Evolutionary conservation across 2,113 vertebrate genomes (phyloP), one percentile per base, ranked within the genome.

Genomic region (Ariopsis seemanni): DNA sequence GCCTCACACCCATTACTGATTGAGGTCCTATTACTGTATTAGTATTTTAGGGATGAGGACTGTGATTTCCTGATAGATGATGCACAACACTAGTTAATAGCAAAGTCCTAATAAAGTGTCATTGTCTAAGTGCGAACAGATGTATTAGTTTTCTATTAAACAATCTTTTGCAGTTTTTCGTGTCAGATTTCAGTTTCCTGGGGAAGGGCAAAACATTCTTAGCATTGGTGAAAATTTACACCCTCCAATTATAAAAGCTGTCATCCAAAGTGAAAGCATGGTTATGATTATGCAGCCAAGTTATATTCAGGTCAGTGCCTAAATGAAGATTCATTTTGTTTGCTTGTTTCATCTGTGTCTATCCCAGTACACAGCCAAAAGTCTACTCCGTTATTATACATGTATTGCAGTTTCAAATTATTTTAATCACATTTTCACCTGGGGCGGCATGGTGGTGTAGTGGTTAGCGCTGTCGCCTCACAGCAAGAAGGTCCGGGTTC

Each of bases 91-190:
- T 77, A 58, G 50, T 74, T 83, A 8, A 67, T 77, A n/a, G 65
- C 20, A 72, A 75, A 86, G 7, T 48, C 55, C 58, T 34, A 22
- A 82, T 82, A 87, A 71, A 42, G 65, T 82, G 67, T 87, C 78
- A 72, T 42, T 1, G 5, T 15, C 34, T 81, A 34, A 58, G 25
- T 81, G 77, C 58, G 81, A 87, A 83, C 80, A 87, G 77, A 87
- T 83, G 80, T 87, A 81, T 87, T 25, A 65, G 69, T 52, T 63
- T 87, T 42, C 65, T 57, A 58, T 72, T 58, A 82, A 67, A 87
- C 52, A 65, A 75, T 53, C 48, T 63, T 65, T 53, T 7, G 22
- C 86, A 48, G 34, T 65, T 78, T 83, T 53, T 53, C 67, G 48
- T 65, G 34, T 87, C 34, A 10, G 57, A 63, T 87, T 83, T 82